A percentile compares a stretch with the other conserved stretches of the same genome.
phyloP scores from a whole-genome alignment of 2,113 vertebrate genomes.

The Corythoichthys intestinalis region DNA sequence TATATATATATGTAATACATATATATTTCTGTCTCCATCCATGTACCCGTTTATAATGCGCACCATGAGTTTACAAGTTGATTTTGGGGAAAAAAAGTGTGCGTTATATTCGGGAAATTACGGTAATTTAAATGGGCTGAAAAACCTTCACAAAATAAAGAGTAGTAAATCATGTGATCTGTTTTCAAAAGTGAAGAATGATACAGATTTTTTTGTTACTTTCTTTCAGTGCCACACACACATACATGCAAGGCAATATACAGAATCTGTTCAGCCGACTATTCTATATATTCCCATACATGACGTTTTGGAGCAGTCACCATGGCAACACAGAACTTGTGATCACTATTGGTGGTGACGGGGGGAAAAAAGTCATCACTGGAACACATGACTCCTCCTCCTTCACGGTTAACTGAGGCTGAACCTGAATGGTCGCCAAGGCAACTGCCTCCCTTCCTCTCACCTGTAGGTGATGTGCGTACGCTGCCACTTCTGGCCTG shows the following conservation, averaged over 20 bases:
- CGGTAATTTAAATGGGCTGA: no score
- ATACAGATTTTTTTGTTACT: no score
- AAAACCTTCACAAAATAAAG: no score
- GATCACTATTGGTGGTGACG: slow-evolving; percentile 15
- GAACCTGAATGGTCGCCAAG: slow-evolving; percentile 35
- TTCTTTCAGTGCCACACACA: not conserved
- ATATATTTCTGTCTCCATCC: no score
- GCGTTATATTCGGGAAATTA: no score
- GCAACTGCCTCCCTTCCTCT: slow-evolving; percentile 39
- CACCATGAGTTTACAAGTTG: no score
- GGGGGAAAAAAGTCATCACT: slow-evolving; percentile 39
- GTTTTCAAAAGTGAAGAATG: no score
- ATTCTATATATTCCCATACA: slow-evolving; percentile 3
- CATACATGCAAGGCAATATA: not conserved
- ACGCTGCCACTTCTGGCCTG: slow-evolving; percentile 98
- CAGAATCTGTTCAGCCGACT: no score
- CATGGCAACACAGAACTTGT: slow-evolving; percentile 56
- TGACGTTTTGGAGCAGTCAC: slow-evolving; percentile 47
- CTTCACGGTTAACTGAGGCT: slow-evolving; percentile 4
- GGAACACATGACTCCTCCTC: slow-evolving; percentile 12
- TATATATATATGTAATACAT: no score
- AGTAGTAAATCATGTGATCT: no score
- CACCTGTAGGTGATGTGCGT: slow-evolving; percentile 99
- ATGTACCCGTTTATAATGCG: no score
- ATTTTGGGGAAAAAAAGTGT: no score